These are phyloP conservation scores for Drosophila watanabei DNA, from an alignment of 1,140 invertebrate species.

Conservation along the genomic window DNA sequence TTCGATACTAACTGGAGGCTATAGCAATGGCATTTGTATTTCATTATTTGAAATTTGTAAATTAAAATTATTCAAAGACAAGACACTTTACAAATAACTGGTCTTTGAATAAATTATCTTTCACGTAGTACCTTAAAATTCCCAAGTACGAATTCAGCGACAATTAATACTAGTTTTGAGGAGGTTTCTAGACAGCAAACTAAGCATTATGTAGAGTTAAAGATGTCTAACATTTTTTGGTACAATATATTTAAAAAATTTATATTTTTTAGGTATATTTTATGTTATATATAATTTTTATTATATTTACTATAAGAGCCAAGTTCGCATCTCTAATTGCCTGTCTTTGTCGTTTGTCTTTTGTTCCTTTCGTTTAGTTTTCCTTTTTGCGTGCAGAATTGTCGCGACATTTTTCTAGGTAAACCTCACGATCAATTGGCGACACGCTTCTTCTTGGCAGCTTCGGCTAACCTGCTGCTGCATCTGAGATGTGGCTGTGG, in stretches of 20 bases:
- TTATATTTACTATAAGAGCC: background rate
- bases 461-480: slow-evolving; percentile 57
- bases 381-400: slow-evolving; percentile 63
- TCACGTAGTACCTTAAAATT: background rate
- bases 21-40: background rate
- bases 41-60: background rate
- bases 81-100: background rate
- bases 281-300: background rate
- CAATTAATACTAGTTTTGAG: background rate
- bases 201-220: no score
- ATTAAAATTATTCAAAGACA: background rate
- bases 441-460: slow-evolving; percentile 85
- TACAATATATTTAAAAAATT: background rate
- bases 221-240: no score
- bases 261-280: background rate
- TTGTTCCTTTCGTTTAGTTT: slow-evolving; percentile 47
- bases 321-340: slow-evolving; percentile 16
- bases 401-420: slow-evolving; percentile 85
- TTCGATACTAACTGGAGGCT: background rate
- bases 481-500: slow-evolving; percentile 2
- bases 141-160: background rate
- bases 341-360: slow-evolving; percentile 31
- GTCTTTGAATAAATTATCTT: background rate
- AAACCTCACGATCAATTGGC: slow-evolving; percentile 85
- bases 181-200: background rate